Evolutionary conservation across 2,888 invertebrate genomes (phyloP).

Genomic region (Epistrophe grossulariae): DNA sequence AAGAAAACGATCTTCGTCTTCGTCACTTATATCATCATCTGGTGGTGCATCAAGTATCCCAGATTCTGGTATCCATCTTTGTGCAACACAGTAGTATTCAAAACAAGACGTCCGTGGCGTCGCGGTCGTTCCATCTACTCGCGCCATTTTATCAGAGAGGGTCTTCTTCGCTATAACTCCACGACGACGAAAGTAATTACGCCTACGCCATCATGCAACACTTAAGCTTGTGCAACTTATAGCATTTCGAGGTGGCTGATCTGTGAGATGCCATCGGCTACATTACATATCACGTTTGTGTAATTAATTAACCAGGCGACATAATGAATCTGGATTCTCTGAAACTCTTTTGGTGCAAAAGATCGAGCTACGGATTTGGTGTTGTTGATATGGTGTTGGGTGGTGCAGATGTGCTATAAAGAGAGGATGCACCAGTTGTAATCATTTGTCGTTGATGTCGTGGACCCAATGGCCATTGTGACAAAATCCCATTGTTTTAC

Average conservation of each 20-base stretch:
- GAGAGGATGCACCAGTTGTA: conserved; percentile 31
- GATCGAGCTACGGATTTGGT: neutral
- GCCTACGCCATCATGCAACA: conserved; percentile 62
- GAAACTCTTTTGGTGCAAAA: neutral
- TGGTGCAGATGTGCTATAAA: neutral
- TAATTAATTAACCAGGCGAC: conserved; percentile 70
- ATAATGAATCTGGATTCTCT: conserved; percentile 48
- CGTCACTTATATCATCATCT: conserved; percentile 57
- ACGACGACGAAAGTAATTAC: conserved; percentile 47
- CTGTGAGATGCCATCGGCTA: conserved; percentile 46
- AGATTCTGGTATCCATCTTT: conserved; percentile 21
- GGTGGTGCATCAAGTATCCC: conserved; percentile 12
- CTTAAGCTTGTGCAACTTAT: conserved; percentile 54
- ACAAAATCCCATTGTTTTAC: conserved; percentile 69
- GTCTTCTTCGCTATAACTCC: conserved; percentile 24
- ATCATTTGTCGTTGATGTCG: conserved; percentile 59
- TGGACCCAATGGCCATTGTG: conserved; percentile 67
- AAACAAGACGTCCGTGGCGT: conserved; percentile 22
- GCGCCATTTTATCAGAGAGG: neutral
- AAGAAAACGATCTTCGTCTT: conserved; percentile 62
- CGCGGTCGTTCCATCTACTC: neutral
- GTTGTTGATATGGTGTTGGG: neutral
- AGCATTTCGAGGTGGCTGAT: conserved; percentile 46
- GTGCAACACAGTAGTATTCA: conserved; percentile 25
- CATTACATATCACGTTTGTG: conserved; percentile 69